Base-by-base conservation (phyloP, 2,113 vertebrate genomes). In the Gopherus evgoodei region DNA sequence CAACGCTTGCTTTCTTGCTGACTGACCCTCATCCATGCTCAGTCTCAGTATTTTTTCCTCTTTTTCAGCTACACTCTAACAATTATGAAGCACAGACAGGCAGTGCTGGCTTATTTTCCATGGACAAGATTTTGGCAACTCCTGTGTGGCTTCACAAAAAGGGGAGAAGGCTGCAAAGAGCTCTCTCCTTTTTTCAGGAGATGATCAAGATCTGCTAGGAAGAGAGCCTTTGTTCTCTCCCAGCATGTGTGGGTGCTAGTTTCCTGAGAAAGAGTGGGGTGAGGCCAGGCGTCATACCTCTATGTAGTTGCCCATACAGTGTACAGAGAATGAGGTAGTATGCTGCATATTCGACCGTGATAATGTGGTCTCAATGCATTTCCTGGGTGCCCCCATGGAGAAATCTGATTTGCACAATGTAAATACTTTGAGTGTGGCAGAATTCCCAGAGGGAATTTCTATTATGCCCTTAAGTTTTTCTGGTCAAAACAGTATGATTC, bases 361-460 rank as follows among this genome's bases (percentile, higher is more conserved):
- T 17, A 38, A 72, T 38, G 19, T 38, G 65, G 5, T 38, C n/a
- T 22, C 19, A 72, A 38, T 38, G 19, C n/a, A 38, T 38, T 72
- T 19, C 19, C n/a, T 38, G 65, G 65, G 35, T 21, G n/a, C 35
- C n/a, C 17, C 65, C 17, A 22, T 3, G 19, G 65, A 72, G 65
- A 38, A 38, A 72, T 72, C 65, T 72, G 65, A 72, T 38, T 72
- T 72, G 19, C 19, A 72, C 29, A 93, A 62, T 81, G 84, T 11
- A 1, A 81, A 85, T 1, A 11, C 1, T 14, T 72, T 0, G 75
- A 91, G 91, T 42, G 35, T 83, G 62, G 3, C 0, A 0, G 65
- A 72, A 14, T 38, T n/a, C 87, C 16, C 0, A 10, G 83, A 38
- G 78, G 62, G 53, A 91, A 93, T 96, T 84, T 8, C 25, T 57